Evolutionary conservation across 2,113 vertebrate species (phyloP), one percentile per base, ranked within the genome.

Genomic region (Myotis brandtii): DNA sequence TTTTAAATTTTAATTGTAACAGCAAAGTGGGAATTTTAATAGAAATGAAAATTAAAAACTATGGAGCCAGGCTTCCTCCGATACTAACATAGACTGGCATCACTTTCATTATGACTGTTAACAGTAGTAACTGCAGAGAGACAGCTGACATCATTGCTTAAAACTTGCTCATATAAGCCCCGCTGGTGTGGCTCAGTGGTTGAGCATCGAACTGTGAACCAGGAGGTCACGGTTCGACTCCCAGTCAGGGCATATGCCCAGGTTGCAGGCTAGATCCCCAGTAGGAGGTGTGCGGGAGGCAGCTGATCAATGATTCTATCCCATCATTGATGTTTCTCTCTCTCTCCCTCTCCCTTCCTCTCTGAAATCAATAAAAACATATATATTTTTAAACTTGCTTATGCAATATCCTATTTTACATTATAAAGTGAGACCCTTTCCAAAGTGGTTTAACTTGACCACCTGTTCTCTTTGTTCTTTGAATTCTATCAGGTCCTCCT

Each of bases 361-460:
- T 27, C 59, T 62, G 25, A 62, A 62, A 11, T 27, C 59, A 27
- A 62, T 27, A 62, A 62, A 62, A 62, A 62, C 59, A 62, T 62
- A 62, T 27, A 27, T 12, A 46, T 62, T 62, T 62, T 62, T 59
- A 84, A 93, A 77, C 30, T 64, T 46, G 43, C 56, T 94, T 83
- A 94, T 77, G 27, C 67, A 95, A 93, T 70, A 77, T 43, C 62
- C 37, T 62, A 81, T 40, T 86, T 86, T 50, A 76, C 54, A 43
- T 88, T 83, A 85, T 32, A 89, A 94, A 87, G 80, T 70, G 50
- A 93, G 83, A 76, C n/a, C 20, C 52, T 80, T 93, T 91, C 52
- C 66, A 69, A 87, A 70, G 25, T 87, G 64, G 96, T 86, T 40
- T 91, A 50, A 75, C 18, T 86, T 20, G 92, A 75, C 52, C 25